Conservation (phyloP, 2,113 vertebrate species). For the Mungos mungo region DNA sequence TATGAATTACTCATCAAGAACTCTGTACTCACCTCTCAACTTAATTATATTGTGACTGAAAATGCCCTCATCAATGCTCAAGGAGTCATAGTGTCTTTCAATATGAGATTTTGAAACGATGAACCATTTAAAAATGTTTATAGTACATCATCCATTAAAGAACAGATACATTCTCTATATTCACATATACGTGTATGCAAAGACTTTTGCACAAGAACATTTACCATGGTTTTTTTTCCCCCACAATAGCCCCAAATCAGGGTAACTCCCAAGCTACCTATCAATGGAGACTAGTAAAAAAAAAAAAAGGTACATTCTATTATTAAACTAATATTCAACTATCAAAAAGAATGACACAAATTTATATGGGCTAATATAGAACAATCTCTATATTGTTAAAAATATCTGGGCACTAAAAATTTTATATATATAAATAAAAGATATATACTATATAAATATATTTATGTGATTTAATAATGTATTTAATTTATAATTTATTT, state of each 20-base stretch:
- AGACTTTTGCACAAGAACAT: neutral
- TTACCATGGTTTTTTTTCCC: neutral
- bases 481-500: too few relatives aligned
- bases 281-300: neutral
- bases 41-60: neutral
- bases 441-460: neutral
- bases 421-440: too few relatives aligned
- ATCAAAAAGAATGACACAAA: neutral
- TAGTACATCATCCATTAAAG: neutral
- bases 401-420: neutral
- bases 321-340: conserved; percentile 1
- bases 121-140: conserved; percentile 1
- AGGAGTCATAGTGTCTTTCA: neutral
- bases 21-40: neutral
- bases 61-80: neutral
- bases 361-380: neutral
- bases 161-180: neutral
- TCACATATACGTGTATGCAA: neutral
- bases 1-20: neutral
- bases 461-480: too few relatives aligned
- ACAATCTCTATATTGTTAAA: neutral
- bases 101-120: neutral
- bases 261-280: neutral
- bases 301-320: neutral
- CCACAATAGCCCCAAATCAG: neutral